Base-by-base conservation (phyloP, 2,797 vertebrate genomes). In the Poecilia picta region DNA sequence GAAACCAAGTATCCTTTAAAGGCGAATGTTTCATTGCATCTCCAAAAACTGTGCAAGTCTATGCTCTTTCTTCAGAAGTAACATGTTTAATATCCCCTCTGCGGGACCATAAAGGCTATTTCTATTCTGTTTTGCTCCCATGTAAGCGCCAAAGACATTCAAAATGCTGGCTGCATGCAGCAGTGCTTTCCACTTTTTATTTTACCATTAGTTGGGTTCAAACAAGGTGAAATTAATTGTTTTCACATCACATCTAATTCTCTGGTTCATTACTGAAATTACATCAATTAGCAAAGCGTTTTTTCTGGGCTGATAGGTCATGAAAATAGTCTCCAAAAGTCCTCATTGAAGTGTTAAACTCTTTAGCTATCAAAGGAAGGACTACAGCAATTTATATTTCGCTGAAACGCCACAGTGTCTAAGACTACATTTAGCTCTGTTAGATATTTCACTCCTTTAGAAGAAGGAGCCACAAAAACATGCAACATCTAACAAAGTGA, bases 181-280 rank as follows among this genome's bases (percentile, higher is more conserved):
- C 64, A 41, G 23, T 23, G 41, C 41, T 71, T 71, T 71, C 39
- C 39, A 25, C 20, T 23, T 68, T 68, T 13, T 70, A 41, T 62
- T 64, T 66, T 36, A 39, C 23, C 39, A 41, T 70, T 70, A 70
- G 20, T 70, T 25, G 39, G 39, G 39, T 70, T 70, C 39, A 43
- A 70, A 70, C 66, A 70, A 68, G 64, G 64, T 11, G 20, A 70
- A 70, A 41, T 70, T 70, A 20, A 68, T 68, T 68, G 36, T 18
- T 41, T 68, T 68, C 39, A 41, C 66, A 71, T 15, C 25, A 71
- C 41, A 71, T 71, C 43, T 71, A 28, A 71, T 45, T 45, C 12
- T 43, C 43, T 12, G 43, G 66, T 43, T 70, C 25, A 43, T 70
- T 70, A 43, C 5, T 43, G 39, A n/a, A 70, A 43, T 43, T 43